These are phyloP conservation scores for Sebastes taczanowskii DNA, from an alignment of 2,797 vertebrate genomes.

Conservation along the genomic window DNA sequence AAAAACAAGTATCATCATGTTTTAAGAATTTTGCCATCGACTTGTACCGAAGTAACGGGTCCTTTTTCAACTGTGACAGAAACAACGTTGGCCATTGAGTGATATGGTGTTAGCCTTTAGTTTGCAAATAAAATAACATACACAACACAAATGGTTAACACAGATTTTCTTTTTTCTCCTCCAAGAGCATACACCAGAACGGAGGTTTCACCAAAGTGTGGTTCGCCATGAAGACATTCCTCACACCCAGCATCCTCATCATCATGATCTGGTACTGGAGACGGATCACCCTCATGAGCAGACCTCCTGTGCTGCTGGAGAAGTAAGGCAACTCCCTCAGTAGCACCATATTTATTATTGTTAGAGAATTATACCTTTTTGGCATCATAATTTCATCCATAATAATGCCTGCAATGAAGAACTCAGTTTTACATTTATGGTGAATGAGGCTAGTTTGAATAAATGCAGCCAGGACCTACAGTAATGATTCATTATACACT, in stretches of 20 bases:
- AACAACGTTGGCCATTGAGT: not conserved
- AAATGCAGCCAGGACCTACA: no score
- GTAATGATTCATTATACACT: no score
- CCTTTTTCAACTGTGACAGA: not conserved
- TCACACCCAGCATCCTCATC: conserved; percentile 95
- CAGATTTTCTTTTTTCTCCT: not conserved
- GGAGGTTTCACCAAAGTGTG: conserved; percentile 98
- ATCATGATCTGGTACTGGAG: conserved; percentile 99
- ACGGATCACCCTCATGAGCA: conserved; percentile 92
- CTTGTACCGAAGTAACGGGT: not conserved
- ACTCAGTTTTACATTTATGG: no score
- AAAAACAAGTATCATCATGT: no score
- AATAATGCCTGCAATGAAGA: no score
- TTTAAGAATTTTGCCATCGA: no score
- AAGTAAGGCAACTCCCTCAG: conserved; percentile 86
- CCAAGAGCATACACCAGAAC: conserved; percentile 95
- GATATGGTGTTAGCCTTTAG: not conserved
- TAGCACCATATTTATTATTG: not conserved
- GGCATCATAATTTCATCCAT: not conserved
- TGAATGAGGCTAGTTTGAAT: no score
- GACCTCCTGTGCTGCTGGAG: conserved; percentile 93
- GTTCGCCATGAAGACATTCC: conserved; percentile 99
- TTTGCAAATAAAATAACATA: not conserved
- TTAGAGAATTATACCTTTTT: not conserved
- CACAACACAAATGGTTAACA: not conserved